phyloP scores from a whole-genome alignment of 2,797 vertebrate species.

The Hipposideros larvatus region DNA sequence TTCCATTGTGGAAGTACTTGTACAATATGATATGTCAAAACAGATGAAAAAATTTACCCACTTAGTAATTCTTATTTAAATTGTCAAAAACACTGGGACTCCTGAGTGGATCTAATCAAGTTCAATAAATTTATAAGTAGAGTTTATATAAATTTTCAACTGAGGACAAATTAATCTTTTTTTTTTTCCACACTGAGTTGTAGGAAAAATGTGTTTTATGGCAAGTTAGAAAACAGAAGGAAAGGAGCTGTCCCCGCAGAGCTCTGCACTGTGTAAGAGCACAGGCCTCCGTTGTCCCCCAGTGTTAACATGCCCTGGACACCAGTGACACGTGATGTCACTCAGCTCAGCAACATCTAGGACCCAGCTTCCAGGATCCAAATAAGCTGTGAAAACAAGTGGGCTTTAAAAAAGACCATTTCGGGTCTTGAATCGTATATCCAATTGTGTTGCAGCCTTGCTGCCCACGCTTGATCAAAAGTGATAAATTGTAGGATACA shows the following conservation, averaged over 20 bases:
- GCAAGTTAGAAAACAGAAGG: constrained; percentile 65
- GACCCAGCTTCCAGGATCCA: not conserved
- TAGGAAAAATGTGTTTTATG: constrained; percentile 6
- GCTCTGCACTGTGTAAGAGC: not conserved
- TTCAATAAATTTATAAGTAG: constrained; percentile 81
- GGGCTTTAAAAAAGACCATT: not conserved
- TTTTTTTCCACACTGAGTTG: constrained; percentile 57
- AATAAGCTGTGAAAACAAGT: not conserved
- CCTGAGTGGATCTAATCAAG: constrained; percentile 81
- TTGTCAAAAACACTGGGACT: constrained; percentile 80
- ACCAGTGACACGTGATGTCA: not conserved
- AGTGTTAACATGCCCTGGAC: not conserved
- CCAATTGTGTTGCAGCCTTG: not conserved
- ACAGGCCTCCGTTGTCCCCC: constrained; percentile 8
- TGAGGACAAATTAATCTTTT: constrained; percentile 73
- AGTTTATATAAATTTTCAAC: constrained; percentile 76
- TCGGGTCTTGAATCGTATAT: not conserved
- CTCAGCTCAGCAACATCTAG: not conserved
- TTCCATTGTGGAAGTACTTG: constrained; percentile 67
- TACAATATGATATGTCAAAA: constrained; percentile 71
- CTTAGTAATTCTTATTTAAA: constrained; percentile 80
- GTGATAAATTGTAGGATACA: not conserved
- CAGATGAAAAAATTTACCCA: constrained; percentile 74
- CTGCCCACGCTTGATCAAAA: not conserved
- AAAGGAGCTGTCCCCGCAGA: constrained; percentile 37